Base-by-base conservation (phyloP, 2,888 invertebrate species). In the Folsomia manolachei region DNA sequence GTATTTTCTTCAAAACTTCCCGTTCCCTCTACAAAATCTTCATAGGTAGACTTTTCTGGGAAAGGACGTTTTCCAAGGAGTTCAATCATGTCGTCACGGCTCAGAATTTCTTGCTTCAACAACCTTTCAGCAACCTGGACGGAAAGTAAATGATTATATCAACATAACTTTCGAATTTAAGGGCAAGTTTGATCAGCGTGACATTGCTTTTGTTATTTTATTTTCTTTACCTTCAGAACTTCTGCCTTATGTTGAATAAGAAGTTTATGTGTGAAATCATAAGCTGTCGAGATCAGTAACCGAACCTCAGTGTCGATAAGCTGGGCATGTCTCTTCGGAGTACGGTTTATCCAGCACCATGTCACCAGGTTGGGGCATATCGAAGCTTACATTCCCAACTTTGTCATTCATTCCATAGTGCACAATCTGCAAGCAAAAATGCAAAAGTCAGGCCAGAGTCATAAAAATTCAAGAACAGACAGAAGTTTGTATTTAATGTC, bases 1-100 rank as follows among this genome's bases (percentile, higher is more conserved):
- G 97, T 97, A 82, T 99, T 94, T 85, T 99, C 99, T 78, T 99
- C 99, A 81, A 98, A 90, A 0, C 97, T 97, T 1, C 98, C 98
- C 0, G 96, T 97, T 1, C 96, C 97, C 85, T 96, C 97, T 0
- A 99, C 99, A 85, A 99, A 99, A 83, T 99, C 94, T 84, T 99
- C 99, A 82, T 99, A 99, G 11, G 98, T 98, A 18, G 97, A 96
- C 86, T 98, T 98, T 85, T 99, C 99, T 14, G 92, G 92, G 89
- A 99, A 99, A 0, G 99, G 99, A 80, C 99, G 87, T 26, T 89
- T 88, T 0, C 99, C 99, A 63, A 99, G 86, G 51, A 99, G 85
- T 84, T 97, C 97, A 76, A 98, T 93, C 96, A 99, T 96, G 83
- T 99, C 99, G 63, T 97, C 95, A 75, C 98, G 90, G 82, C 93